A percentile compares a stretch with the other conserved stretches of the same genome.
phyloP scores from a whole-genome alignment of 2,113 vertebrate genomes.

The Vulpes lagopus region DNA sequence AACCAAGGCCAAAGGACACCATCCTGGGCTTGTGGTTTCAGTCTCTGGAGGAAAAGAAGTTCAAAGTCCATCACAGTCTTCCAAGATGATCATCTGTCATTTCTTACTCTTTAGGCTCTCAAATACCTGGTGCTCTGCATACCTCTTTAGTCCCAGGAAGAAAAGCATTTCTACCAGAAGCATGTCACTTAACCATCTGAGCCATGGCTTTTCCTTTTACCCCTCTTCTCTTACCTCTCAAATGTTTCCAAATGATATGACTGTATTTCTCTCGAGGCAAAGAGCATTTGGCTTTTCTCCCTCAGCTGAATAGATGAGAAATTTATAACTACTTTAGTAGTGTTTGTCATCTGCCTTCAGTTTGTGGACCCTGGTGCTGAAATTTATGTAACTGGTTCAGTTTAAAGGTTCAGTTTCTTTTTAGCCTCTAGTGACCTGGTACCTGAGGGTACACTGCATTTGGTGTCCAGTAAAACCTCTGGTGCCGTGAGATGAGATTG shows the following conservation, averaged over 20 bases:
- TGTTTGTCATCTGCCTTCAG: slow-evolving; percentile 60
- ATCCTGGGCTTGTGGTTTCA: not conserved
- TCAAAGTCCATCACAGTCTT: not conserved
- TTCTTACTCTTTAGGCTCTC: slow-evolving; percentile 6
- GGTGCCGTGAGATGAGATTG: slow-evolving; percentile 8
- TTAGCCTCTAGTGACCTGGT: slow-evolving; percentile 44
- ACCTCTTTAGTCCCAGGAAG: not conserved
- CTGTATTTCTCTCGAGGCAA: slow-evolving; percentile 34
- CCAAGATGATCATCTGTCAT: not conserved
- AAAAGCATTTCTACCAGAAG: slow-evolving; percentile 28
- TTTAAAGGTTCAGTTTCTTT: slow-evolving; percentile 47
- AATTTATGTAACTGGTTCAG: slow-evolving; percentile 39
- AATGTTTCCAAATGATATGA: slow-evolving; percentile 21
- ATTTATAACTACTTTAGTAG: slow-evolving; percentile 21
- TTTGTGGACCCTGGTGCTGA: slow-evolving; percentile 46
- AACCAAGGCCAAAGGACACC: not conserved
- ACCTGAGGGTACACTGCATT: slow-evolving; percentile 20
- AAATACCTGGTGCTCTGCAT: not conserved
- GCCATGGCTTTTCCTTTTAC: slow-evolving; percentile 1
- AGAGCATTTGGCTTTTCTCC: not conserved
- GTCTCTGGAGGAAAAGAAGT: not conserved
- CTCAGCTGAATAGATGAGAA: slow-evolving; percentile 27
- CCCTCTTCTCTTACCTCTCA: not conserved
- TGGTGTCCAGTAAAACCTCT: slow-evolving; percentile 58
- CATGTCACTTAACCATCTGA: not conserved